Base-by-base conservation (phyloP, 2,113 vertebrate species). In the Capricornis sumatraensis region DNA sequence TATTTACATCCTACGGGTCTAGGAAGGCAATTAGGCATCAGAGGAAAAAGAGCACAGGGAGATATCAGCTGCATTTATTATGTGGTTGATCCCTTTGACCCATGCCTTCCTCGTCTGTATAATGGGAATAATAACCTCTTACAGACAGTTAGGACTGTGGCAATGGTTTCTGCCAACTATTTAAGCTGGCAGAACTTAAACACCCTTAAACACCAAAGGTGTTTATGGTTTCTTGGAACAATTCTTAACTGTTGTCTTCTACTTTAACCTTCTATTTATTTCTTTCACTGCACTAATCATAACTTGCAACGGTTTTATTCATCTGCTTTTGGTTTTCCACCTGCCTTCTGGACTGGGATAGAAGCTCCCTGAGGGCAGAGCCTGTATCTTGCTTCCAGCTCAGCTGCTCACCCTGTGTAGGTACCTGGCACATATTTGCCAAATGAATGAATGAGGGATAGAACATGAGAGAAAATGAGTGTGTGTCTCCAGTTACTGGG, bases 381-480 rank as follows among this genome's bases (percentile, higher is more conserved):
- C 23, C 30, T 47, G 1, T 23, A 11, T 33, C 40, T 25, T 50
- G 50, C 47, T 16, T 28, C 84, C 50, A 13, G 47, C 43, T 43
- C 5, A 36, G 27, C 21, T 0, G 4, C 8, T 33, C 3, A 50
- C 19, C 40, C 11, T 8, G 2, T 5, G 45, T 2, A 11, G 7
- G 12, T 8, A 27, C 36, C 76, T 4, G 16, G 10, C 11, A 33
- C 27, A 6, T 5, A 3, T 36, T 43, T 40, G 21, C 12, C 50
- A 33, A 6, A 28, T 1, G 33, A 74, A 30, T 3, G 58, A n/a
- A 79, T 3, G 47, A 78, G 30, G 30, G 23, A 15, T 1, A 47
- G 74, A 94, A 33, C 0, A 4, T 1, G 3, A 16, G 43, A 83
- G 40, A 30, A 83, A 84, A 81, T 30, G 16, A 82, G 52, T 6